Percentiles rank a stretch among this genome's conserved stretches.
phyloP scores from a whole-genome alignment of 2,888 invertebrate genomes.

The Pollenia amentaria region DNA sequence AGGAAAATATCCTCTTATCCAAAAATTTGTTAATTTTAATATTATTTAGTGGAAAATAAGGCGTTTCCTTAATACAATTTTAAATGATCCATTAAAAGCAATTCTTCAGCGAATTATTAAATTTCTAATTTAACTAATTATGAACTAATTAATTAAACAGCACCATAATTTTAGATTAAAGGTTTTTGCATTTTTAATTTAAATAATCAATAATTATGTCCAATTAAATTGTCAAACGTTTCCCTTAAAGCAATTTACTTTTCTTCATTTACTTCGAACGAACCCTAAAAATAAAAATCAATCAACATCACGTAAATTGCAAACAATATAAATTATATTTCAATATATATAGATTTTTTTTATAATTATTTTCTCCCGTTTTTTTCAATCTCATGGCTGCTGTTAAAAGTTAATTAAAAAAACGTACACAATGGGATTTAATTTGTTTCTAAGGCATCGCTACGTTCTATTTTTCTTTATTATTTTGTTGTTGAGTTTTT shows the following conservation, averaged over 20 bases:
- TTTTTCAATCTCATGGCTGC: conserved; percentile 2
- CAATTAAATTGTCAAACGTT: conserved; percentile 21
- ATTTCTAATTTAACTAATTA: conserved; percentile 17
- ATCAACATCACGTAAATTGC: conserved; percentile 21
- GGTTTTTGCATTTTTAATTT: not conserved
- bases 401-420: conserved; percentile 59
- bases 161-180: not conserved
- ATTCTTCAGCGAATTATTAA: not conserved
- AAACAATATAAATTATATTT: conserved; percentile 35
- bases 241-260: conserved; percentile 9
- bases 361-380: not conserved
- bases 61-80: no score
- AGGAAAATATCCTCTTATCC: no score
- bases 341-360: conserved; percentile 7
- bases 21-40: no score
- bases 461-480: not conserved
- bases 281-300: not conserved
- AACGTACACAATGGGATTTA: conserved; percentile 42
- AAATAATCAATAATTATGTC: not conserved
- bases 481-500: not conserved
- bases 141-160: conserved; percentile 20
- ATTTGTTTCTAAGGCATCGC: conserved; percentile 39
- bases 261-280: not conserved
- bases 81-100: not conserved
- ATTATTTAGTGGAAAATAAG: no score